Evolutionary conservation across 2,113 vertebrate species (phyloP), one percentile per base, ranked within the genome.

Genomic region (Menidia beryllina): DNA sequence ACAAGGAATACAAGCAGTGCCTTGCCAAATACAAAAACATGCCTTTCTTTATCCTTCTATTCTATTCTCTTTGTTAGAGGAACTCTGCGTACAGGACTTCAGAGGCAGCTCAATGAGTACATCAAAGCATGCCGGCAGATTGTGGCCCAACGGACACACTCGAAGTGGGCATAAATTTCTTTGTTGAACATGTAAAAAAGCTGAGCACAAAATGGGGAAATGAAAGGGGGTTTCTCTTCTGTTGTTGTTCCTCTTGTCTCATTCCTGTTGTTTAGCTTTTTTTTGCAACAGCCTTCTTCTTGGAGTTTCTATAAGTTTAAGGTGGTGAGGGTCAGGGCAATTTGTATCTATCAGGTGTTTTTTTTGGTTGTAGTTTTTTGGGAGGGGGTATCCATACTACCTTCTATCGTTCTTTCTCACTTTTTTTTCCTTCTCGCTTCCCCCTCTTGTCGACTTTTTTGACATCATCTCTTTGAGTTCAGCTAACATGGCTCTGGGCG

Each of bases 11-110:
- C 87, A 91, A 82, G 83, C 76, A 43, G 73, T 68, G 86, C 82
- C 79, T 86, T 84, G 90, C 90, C 86, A 89, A 87, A 90, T 84
- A 90, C 80, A 88, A 89, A 89, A 90, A 87, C 74, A 88, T 84
- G 87, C 84, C 71, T 89, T 90, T 84, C 82, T 87, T 85, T 86
- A 83, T 86, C 83, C 85, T 89, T 79, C 80, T 91, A 77, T 88
- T 88, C 84, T 91, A 90, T 91, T 91, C 90, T 84, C 90, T 91
- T 91, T 92, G 90, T 91, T 90, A 83, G 78, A 68, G 83, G 86
- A 92, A 90, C 81, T 85, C 74, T 23, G 74, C 68, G 47, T 85
- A 76, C 83, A 87, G 87, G 81, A 89, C 87, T 90, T 91, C 87
- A 89, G 88, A 92, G 80, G 81, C 84, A 81, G 60, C 88, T 77